Conservation (phyloP, 2,113 vertebrate genomes). For the Meleagris gallopavo region DNA sequence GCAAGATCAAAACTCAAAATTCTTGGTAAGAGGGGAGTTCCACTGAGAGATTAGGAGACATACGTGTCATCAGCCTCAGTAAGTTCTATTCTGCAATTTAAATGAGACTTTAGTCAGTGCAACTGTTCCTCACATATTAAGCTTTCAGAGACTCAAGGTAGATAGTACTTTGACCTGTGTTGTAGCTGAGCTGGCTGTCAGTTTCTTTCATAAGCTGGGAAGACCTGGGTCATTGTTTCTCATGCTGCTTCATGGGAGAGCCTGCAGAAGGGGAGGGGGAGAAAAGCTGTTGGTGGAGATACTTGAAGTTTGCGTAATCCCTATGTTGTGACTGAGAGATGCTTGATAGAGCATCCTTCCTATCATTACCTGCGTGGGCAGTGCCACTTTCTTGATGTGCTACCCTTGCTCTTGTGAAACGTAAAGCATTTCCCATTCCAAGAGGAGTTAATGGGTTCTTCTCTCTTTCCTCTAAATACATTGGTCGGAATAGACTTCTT, state of each 20-base stretch:
- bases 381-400: background rate
- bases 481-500: background rate
- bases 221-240: background rate
- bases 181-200: background rate
- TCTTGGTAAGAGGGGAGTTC: conserved; percentile 4
- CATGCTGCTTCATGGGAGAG: background rate
- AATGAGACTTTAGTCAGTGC: background rate
- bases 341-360: background rate
- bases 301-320: background rate
- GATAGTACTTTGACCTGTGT: background rate
- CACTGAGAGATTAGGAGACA: background rate
- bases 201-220: background rate
- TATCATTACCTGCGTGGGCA: background rate
- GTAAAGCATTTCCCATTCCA: background rate
- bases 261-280: background rate
- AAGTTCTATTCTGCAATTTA: background rate
- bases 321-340: background rate
- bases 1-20: background rate
- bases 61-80: background rate
- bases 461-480: background rate
- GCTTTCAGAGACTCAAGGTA: background rate
- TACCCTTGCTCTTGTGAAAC: background rate
- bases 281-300: background rate
- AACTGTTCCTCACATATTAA: background rate
- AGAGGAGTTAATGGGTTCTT: background rate